Evolutionary conservation across 2,888 invertebrate species (phyloP).

Genomic region (Trypoxylon attenuatum): DNA sequence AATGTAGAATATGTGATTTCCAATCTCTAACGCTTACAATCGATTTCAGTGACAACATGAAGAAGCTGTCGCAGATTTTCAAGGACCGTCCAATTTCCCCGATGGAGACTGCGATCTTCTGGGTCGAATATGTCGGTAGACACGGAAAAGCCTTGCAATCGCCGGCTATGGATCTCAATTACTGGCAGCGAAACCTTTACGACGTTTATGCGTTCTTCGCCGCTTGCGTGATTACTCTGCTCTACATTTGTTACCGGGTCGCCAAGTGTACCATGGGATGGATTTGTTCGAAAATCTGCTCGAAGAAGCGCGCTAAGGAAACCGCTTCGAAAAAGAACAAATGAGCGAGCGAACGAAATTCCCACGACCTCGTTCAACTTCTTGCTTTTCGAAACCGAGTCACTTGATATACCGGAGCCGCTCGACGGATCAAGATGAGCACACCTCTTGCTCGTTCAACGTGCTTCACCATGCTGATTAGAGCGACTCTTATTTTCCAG

Average conservation of each 20-base stretch:
- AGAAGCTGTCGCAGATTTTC: slow-evolving; percentile 42
- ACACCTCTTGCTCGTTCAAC: too few species aligned
- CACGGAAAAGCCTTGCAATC: slow-evolving; percentile 57
- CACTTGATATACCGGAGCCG: too few species aligned
- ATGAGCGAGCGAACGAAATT: slow-evolving; percentile 6
- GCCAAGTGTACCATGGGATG: neutral
- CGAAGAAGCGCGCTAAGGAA: neutral
- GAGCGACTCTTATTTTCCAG: too few species aligned
- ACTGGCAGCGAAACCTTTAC: slow-evolving; percentile 73
- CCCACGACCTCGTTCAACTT: too few species aligned
- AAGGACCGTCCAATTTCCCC: slow-evolving; percentile 54
- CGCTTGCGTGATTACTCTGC: neutral
- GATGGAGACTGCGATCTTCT: slow-evolving; percentile 52
- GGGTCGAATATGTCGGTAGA: slow-evolving; percentile 56
- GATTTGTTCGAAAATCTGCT: neutral
- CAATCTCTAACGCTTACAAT: too few species aligned
- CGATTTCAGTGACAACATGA: slow-evolving; percentile 50
- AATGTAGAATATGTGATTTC: too few species aligned
- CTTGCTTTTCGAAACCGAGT: too few species aligned
- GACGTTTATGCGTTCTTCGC: slow-evolving; percentile 76
- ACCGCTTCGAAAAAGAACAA: slow-evolving; percentile 40
- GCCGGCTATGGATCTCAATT: slow-evolving; percentile 60
- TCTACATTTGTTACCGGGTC: slow-evolving; percentile 1
- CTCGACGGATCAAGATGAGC: too few species aligned
- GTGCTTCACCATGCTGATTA: too few species aligned